Percentiles rank a stretch among this genome's conserved stretches.
Evolutionary conservation across 1,140 invertebrate species (phyloP).

Genomic region (Trypoxylus dichotomus): DNA sequence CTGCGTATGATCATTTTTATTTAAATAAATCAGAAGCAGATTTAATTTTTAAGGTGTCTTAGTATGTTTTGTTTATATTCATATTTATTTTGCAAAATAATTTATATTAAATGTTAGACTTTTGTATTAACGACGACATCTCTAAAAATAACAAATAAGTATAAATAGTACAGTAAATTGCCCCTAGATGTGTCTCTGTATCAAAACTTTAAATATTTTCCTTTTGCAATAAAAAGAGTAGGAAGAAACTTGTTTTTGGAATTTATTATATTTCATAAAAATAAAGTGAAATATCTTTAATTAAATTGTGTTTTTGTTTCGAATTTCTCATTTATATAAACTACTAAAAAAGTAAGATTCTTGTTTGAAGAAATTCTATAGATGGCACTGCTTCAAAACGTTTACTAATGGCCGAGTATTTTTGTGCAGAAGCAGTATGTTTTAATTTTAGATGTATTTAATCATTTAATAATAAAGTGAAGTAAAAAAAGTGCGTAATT

Average conservation of each 20-base stretch:
- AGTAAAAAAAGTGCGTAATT: not conserved
- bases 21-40: not conserved
- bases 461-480: conserved; percentile 29
- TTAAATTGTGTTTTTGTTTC: too few species aligned
- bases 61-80: not conserved
- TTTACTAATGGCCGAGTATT: conserved; percentile 19
- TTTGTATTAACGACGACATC: too few species aligned
- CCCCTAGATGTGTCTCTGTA: too few species aligned
- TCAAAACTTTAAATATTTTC: too few species aligned
- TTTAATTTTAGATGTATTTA: conserved; percentile 31
- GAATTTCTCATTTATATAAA: too few species aligned
- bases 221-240: too few species aligned
- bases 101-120: too few species aligned
- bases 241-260: too few species aligned
- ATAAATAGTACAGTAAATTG: too few species aligned
- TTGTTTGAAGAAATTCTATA: not conserved
- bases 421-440: conserved; percentile 32
- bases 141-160: too few species aligned
- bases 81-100: not conserved
- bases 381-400: not conserved
- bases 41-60: not conserved
- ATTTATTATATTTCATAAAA: too few species aligned
- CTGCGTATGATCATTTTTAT: not conserved
- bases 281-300: not conserved
- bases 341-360: too few species aligned